Evolutionary conservation across 2,113 vertebrate species (phyloP), one percentile per base, ranked within the genome.

Genomic region (Turnix velox): DNA sequence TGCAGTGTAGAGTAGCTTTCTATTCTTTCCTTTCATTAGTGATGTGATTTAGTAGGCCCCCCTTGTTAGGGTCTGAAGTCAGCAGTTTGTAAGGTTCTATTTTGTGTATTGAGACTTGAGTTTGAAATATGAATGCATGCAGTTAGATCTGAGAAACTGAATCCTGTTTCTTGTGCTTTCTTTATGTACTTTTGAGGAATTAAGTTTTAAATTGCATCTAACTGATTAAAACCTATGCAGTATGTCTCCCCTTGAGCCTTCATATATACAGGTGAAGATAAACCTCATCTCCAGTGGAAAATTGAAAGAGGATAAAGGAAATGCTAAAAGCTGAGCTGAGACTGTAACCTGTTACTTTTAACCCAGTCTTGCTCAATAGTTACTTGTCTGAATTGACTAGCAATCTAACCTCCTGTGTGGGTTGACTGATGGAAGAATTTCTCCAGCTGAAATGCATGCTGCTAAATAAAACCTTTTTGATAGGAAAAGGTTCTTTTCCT

Each of bases 31-130:
- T 83, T 88, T 66, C 20, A 10, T 49, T 59, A 31, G 33, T 33
- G 31, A 12, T 84, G 6, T 88, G 59, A 37, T 83, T 62, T 73
- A 48, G 33, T 43, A 71, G 46, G 19, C 9, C 43, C 9, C 74
- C 30, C 27, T 76, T 72, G 3, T 71, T 83, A 75, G 76, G 42
- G 45, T 74, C 54, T 66, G 12, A 54, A 80, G 28, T 84, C 39
- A 51, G 46, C 37, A 46, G 7, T 57, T 48, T 51, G 61, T 39
- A n/a, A 46, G 88, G 71, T 63, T 40, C 37, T 90, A 0, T 80
- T 96, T 84, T 90, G 57, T 96, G 62, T 75, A 40, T 87, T 90
- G 90, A 93, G 85, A 71, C 27, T 61, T 79, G 39, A 43, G 28
- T 85, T 83, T 46, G n/a, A n/a, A 65, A 40, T 78, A 74, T 18